Evolutionary conservation across 2,888 invertebrate species (phyloP).

Genomic region (Mythimna impura): DNA sequence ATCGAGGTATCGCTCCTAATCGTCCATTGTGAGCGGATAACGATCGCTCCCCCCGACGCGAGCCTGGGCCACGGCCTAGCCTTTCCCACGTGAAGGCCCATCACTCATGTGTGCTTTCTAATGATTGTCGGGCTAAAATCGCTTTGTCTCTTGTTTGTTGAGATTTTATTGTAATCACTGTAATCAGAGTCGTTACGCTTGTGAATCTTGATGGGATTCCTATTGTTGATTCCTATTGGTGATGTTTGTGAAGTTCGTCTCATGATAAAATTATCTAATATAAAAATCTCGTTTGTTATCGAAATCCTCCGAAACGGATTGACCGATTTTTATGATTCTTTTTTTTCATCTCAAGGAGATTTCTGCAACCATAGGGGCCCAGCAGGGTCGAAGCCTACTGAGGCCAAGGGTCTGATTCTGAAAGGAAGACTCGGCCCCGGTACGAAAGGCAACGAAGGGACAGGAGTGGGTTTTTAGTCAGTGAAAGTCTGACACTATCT

Average conservation of each 20-base stretch:
- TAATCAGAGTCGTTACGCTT: slow-evolving; percentile 8
- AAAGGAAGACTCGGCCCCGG: too few species aligned
- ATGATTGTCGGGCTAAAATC: slow-evolving; percentile 56
- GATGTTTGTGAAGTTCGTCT: not conserved
- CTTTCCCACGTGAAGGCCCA: slow-evolving; percentile 67
- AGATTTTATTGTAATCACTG: slow-evolving; percentile 20
- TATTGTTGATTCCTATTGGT: too few species aligned
- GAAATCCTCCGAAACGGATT: too few species aligned
- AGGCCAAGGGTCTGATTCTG: too few species aligned
- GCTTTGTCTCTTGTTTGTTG: slow-evolving; percentile 39
- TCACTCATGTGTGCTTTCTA: slow-evolving; percentile 72
- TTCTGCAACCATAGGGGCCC: too few species aligned
- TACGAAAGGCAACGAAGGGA: too few species aligned
- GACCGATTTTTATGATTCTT: too few species aligned
- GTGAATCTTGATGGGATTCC: slow-evolving; percentile 9
- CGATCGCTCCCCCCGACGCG: slow-evolving; percentile 70
- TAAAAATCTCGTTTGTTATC: not conserved
- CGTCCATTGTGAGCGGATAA: slow-evolving; percentile 82
- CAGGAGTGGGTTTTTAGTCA: too few species aligned
- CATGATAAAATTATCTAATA: not conserved
- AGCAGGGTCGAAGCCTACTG: too few species aligned
- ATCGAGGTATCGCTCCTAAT: slow-evolving; percentile 82
- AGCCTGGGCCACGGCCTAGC: slow-evolving; percentile 61
- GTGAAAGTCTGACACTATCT: too few species aligned
- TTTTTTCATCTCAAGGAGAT: too few species aligned